These are phyloP conservation scores for Micronycteris hirsuta DNA, from an alignment of 2,113 vertebrate species.

Conservation along the genomic window DNA sequence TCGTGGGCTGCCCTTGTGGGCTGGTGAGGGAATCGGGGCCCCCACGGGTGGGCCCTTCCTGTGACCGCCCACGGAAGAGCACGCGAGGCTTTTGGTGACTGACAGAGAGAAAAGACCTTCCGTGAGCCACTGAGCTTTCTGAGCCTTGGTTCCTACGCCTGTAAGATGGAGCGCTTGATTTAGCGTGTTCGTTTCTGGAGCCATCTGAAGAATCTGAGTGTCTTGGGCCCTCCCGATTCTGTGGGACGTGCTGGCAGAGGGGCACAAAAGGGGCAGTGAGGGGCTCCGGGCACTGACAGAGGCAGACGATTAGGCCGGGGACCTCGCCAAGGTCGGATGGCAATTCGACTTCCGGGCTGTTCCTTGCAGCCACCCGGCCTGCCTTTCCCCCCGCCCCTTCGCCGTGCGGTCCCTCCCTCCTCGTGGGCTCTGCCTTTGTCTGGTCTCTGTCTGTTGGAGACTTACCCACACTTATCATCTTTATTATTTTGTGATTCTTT, in stretches of 20 bases:
- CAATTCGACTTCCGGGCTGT: not conserved
- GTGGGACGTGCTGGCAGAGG: not conserved
- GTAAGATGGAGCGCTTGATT: not conserved
- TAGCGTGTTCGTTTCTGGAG: not conserved
- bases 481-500: not conserved
- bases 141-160: not conserved
- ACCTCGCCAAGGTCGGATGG: not conserved
- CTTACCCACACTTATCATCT: not conserved
- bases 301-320: not conserved
- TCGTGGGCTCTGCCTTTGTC: rapidly evolving
- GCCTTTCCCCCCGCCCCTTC: not conserved
- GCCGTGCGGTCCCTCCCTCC: not conserved
- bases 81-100: not conserved
- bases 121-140: not conserved
- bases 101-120: not conserved
- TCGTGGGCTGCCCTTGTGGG: not conserved
- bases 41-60: not conserved
- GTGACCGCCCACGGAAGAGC: rapidly evolving
- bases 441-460: not conserved
- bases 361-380: not conserved
- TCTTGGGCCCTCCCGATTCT: not conserved
- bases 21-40: not conserved
- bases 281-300: not conserved
- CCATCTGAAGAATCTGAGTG: not conserved
- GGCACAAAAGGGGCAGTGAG: rapidly evolving